Percentiles rank a stretch among this genome's conserved stretches.
Conservation (phyloP, 2,797 vertebrate genomes). For the Netta rufina region DNA sequence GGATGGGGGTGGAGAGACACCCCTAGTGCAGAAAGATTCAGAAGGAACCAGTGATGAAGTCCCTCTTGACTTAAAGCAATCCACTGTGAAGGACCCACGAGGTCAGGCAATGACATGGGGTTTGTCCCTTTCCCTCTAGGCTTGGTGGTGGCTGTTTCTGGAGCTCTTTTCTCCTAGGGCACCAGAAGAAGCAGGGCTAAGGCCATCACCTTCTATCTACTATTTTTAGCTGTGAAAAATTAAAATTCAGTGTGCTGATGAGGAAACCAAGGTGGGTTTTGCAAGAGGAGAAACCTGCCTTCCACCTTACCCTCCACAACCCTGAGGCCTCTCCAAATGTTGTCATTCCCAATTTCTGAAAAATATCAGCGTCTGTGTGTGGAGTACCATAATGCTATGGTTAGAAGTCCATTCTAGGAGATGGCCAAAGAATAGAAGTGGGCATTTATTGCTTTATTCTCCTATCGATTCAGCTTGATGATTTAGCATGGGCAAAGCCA, state of each 20-base stretch:
- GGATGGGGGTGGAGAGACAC: background rate
- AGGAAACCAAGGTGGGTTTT: background rate
- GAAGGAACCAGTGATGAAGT: background rate
- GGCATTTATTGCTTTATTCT: background rate
- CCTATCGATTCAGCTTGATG: conserved; percentile 20
- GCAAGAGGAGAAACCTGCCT: background rate
- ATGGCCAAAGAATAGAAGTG: background rate
- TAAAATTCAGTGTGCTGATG: background rate
- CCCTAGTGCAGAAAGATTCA: background rate
- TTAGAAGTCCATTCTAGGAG: background rate
- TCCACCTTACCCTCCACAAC: background rate
- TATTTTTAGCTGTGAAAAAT: background rate
- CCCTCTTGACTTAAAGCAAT: background rate
- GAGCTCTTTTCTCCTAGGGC: background rate
- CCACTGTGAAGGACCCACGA: background rate
- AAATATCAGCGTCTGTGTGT: background rate
- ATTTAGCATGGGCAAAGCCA: conserved; percentile 7
- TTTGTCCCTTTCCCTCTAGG: background rate
- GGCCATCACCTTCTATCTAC: background rate
- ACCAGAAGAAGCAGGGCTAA: background rate
- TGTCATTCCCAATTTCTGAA: background rate
- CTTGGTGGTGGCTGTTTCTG: background rate
- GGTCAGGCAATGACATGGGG: background rate
- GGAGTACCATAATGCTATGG: background rate
- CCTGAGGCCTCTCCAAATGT: background rate